Conservation (phyloP, 2,888 invertebrate species). For the Exocentrus adspersus region DNA sequence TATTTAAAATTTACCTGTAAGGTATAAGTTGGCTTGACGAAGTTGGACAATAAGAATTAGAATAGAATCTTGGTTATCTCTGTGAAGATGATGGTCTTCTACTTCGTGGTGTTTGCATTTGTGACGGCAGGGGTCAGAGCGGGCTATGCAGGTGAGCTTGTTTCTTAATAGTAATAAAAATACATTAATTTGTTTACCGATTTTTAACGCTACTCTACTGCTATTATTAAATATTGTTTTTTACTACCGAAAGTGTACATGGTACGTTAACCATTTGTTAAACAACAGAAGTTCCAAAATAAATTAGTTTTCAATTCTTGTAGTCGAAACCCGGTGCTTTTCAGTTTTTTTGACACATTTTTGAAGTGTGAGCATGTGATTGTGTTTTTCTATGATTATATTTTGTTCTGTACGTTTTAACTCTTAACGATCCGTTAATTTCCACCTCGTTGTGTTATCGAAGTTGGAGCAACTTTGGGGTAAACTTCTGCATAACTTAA, state of each 20-base stretch:
- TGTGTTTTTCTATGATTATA: too few relatives aligned
- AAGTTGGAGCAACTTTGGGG: not conserved
- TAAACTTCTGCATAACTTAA: constrained; percentile 12
- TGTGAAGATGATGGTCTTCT: constrained; percentile 8
- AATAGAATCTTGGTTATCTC: constrained; percentile 7
- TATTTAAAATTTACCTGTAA: constrained; percentile 26
- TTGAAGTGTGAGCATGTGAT: too few relatives aligned
- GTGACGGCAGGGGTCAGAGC: not conserved
- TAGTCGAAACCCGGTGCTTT: too few relatives aligned
- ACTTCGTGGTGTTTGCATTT: not conserved
- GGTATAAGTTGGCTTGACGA: constrained; percentile 26
- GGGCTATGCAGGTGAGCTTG: constrained; percentile 19
- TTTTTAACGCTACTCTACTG: not conserved
- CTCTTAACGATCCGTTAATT: too few relatives aligned
- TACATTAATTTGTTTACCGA: not conserved
- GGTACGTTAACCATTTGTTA: too few relatives aligned
- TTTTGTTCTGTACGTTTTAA: too few relatives aligned
- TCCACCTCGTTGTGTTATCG: not conserved
- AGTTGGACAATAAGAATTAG: constrained; percentile 25
- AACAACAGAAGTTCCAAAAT: too few relatives aligned
- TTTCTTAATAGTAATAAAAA: not conserved
- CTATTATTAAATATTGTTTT: too few relatives aligned
- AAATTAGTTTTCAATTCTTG: too few relatives aligned
- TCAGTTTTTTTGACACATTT: too few relatives aligned
- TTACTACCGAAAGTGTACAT: too few relatives aligned